phyloP scores from a whole-genome alignment of 2,888 invertebrate species.

The Erannis defoliaria region DNA sequence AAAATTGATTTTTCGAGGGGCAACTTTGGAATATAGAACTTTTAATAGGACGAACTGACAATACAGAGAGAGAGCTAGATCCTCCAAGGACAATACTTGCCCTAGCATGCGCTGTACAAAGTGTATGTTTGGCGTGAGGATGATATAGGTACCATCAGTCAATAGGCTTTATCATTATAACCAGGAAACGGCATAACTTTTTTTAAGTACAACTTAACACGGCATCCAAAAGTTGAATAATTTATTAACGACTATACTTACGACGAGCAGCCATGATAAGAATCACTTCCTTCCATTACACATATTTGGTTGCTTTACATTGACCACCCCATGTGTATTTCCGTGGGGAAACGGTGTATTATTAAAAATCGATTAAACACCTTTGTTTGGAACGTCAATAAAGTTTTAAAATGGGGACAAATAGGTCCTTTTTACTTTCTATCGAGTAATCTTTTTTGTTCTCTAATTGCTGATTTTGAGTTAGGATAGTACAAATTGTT shows the following conservation, averaged over 20 bases:
- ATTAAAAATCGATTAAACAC: slow-evolving; percentile 52
- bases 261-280: slow-evolving; percentile 30
- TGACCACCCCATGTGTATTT: slow-evolving; percentile 33
- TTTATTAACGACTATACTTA: slow-evolving; percentile 24
- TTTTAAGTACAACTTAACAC: no score
- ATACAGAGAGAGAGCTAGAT: no score
- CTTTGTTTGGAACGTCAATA: slow-evolving; percentile 28
- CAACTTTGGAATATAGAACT: no score
- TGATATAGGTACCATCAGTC: no score
- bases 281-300: slow-evolving; percentile 36
- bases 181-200: no score
- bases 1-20: no score
- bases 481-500: no score
- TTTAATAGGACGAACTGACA: no score
- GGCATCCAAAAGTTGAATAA: slow-evolving; percentile 6
- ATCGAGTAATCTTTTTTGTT: not conserved
- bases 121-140: no score
- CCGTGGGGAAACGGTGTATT: slow-evolving; percentile 38
- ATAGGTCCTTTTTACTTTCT: slow-evolving; percentile 12
- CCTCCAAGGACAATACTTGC: no score
- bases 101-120: no score
- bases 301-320: slow-evolving; percentile 19
- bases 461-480: not conserved
- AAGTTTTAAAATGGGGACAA: slow-evolving; percentile 27
- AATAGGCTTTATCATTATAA: no score